Conservation (phyloP, 2,888 invertebrate species). For the Noctua pronuba region DNA sequence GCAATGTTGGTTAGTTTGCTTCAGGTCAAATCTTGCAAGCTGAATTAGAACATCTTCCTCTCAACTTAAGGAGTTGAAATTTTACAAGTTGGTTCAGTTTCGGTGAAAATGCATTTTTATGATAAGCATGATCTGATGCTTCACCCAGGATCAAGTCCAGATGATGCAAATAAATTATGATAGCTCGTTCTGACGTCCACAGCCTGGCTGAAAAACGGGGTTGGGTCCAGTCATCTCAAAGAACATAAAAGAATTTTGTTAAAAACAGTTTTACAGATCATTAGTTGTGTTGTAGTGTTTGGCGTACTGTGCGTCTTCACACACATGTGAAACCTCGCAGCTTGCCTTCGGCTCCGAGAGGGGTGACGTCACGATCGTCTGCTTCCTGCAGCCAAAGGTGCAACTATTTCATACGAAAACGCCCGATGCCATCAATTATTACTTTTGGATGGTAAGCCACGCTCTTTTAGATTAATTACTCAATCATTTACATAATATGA, state of each 20-base stretch:
- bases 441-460: slow-evolving; percentile 90
- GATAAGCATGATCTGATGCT: neutral
- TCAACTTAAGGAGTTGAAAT: neutral
- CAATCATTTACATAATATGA: neutral
- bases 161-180: neutral
- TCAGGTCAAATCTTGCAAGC: neutral
- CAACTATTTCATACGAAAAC: slow-evolving; percentile 89
- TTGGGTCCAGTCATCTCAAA: neutral
- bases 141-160: neutral
- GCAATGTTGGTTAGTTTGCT: neutral
- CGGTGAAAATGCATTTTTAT: neutral
- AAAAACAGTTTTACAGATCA: neutral
- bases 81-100: neutral
- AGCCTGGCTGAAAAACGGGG: neutral
- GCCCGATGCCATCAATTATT: slow-evolving; percentile 89
- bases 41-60: neutral
- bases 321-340: slow-evolving; percentile 74
- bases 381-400: slow-evolving; percentile 89
- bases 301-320: slow-evolving; percentile 78
- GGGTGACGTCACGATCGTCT: slow-evolving; percentile 88
- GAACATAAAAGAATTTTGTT: neutral
- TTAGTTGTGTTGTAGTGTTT: slow-evolving; percentile 77
- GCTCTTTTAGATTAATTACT: neutral
- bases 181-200: neutral
- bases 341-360: slow-evolving; percentile 90